Evolutionary conservation across 2,888 invertebrate genomes (phyloP).

Genomic region (Tryphoninae sp.): DNA sequence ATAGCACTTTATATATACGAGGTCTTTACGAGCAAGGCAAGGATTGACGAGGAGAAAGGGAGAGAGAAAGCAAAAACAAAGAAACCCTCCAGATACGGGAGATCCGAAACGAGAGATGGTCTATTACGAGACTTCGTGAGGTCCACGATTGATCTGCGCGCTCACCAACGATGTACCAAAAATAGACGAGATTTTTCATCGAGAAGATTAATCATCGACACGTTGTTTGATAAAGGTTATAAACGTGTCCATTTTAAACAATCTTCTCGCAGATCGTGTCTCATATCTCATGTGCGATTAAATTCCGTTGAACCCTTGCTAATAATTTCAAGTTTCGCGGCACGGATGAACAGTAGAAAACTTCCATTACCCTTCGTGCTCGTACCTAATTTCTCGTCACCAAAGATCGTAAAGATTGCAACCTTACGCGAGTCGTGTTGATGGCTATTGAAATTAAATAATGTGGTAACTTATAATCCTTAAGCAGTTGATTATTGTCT

Average conservation of each 20-base stretch:
- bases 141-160: conserved; percentile 45
- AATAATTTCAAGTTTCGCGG: too few species aligned
- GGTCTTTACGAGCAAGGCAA: conserved; percentile 33
- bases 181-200: neutral
- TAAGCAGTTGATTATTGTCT: too few species aligned
- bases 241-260: neutral
- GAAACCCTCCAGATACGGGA: conserved; percentile 29
- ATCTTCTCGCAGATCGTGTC: too few species aligned
- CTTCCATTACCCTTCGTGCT: too few species aligned
- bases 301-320: too few species aligned
- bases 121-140: conserved; percentile 32
- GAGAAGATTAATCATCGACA: conserved; percentile 32
- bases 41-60: conserved; percentile 51
- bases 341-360: too few species aligned
- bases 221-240: conserved; percentile 34
- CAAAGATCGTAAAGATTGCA: too few species aligned
- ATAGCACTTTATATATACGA: neutral
- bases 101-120: conserved; percentile 18
- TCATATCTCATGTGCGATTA: too few species aligned
- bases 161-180: conserved; percentile 5
- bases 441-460: too few species aligned
- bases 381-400: too few species aligned
- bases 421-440: too few species aligned
- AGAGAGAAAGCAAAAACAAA: conserved; percentile 36
- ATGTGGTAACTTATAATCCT: too few species aligned